Conservation (phyloP, 2,888 invertebrate species). For the Melanchra persicariae region DNA sequence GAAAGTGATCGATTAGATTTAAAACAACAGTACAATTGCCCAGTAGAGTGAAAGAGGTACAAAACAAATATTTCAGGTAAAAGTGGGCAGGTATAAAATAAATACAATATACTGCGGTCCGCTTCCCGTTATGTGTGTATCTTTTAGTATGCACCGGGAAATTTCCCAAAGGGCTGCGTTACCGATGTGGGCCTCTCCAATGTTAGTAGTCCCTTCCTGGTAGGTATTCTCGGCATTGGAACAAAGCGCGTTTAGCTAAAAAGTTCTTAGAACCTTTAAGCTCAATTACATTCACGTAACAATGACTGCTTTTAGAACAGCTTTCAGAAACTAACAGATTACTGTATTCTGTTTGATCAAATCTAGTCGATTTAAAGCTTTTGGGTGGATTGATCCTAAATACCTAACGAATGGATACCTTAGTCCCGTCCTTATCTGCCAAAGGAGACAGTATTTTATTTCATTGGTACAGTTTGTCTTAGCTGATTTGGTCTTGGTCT, state of each 20-base stretch:
- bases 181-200: conserved; percentile 44
- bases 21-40: not conserved
- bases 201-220: conserved; percentile 27
- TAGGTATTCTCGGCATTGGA: conserved; percentile 27
- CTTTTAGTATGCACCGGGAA: conserved; percentile 53
- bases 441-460: not conserved
- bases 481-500: not conserved
- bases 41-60: conserved; percentile 8
- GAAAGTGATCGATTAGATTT: conserved; percentile 33
- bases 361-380: not conserved
- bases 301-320: not conserved
- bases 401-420: not conserved
- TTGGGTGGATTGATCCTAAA: not conserved
- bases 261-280: not conserved
- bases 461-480: not conserved
- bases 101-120: conserved; percentile 37
- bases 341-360: not conserved
- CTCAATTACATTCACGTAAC: not conserved
- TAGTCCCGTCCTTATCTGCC: not conserved
- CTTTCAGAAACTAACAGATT: not conserved
- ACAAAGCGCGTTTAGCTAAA: conserved; percentile 3
- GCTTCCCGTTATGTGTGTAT: conserved; percentile 37
- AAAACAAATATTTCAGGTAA: conserved; percentile 22
- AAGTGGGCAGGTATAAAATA: conserved; percentile 33
- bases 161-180: conserved; percentile 63